These are phyloP conservation scores for Cydia splendana DNA, from an alignment of 1,140 invertebrate genomes.

Conservation along the genomic window DNA sequence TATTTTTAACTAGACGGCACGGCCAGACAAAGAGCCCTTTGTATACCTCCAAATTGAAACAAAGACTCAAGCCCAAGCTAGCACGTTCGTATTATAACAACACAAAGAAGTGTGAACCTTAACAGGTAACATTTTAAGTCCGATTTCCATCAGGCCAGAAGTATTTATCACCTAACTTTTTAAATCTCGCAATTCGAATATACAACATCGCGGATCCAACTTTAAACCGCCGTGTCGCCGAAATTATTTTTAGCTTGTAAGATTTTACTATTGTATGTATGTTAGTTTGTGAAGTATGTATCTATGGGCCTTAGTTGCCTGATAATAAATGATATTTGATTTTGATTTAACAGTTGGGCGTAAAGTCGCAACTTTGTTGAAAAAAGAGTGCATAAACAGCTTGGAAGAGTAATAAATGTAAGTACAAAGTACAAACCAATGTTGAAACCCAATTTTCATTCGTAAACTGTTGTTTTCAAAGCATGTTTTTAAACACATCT, in stretches of 20 bases:
- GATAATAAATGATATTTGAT: no score
- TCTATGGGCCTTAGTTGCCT: no score
- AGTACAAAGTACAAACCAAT: neutral
- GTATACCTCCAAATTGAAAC: slow-evolving; percentile 23
- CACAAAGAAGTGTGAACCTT: neutral
- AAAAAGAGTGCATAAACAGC: neutral
- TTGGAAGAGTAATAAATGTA: neutral
- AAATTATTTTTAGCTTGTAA: no score
- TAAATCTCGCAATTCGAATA: no score
- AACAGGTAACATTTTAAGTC: neutral
- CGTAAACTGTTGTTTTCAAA: neutral
- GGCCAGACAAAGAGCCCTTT: slow-evolving; percentile 22
- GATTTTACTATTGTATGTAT: no score
- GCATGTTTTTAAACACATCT: neutral
- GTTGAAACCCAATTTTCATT: neutral
- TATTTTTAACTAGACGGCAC: slow-evolving; percentile 28
- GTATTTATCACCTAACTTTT: neutral
- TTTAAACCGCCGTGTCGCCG: no score
- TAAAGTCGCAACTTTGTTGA: neutral
- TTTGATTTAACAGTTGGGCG: no score
- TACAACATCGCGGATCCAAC: no score
- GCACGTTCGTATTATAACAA: neutral
- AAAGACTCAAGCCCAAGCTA: slow-evolving; percentile 18
- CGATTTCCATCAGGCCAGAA: neutral
- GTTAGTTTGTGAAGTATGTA: no score